Evolutionary conservation across 2,888 invertebrate species (phyloP).

Genomic region (Azorinus chamasolen): DNA sequence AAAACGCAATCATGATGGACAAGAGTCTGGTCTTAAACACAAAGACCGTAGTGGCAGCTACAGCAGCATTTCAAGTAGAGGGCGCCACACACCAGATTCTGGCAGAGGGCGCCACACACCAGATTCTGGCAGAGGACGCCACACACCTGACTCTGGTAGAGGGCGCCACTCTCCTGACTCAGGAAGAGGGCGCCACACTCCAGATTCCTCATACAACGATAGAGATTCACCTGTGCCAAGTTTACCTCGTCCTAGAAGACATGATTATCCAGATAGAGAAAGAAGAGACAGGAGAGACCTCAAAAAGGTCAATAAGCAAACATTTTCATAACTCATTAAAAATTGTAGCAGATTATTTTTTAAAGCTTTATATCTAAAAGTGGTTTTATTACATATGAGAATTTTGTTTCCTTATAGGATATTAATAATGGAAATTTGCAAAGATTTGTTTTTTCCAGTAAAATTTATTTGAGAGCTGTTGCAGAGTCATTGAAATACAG

Average conservation of each 20-base stretch:
- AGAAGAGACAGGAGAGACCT: constrained; percentile 63
- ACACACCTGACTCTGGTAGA: constrained; percentile 51
- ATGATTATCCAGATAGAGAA: constrained; percentile 76
- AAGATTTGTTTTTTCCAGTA: no score
- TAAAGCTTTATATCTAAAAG: no score
- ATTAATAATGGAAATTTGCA: no score
- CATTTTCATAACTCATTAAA: no score
- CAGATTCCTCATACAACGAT: constrained; percentile 65
- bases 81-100: constrained; percentile 65
- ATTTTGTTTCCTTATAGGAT: no score
- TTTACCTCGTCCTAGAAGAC: constrained; percentile 73
- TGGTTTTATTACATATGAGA: no score
- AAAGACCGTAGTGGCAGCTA: constrained; percentile 62
- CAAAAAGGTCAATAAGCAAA: constrained; percentile 67
- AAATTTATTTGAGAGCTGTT: no score
- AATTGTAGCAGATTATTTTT: no score
- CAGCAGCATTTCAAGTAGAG: constrained; percentile 69
- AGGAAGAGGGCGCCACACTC: constrained; percentile 53
- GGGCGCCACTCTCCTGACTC: constrained; percentile 65
- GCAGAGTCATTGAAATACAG: no score
- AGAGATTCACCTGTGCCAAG: constrained; percentile 63
- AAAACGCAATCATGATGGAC: constrained; percentile 8
- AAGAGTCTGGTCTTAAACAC: constrained; percentile 14
- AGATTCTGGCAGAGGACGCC: neutral
- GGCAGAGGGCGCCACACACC: constrained; percentile 63